A percentile compares a stretch with the other conserved stretches of the same genome.
phyloP scores from a whole-genome alignment of 2,797 vertebrate species.

The Sparidentex hasta region DNA sequence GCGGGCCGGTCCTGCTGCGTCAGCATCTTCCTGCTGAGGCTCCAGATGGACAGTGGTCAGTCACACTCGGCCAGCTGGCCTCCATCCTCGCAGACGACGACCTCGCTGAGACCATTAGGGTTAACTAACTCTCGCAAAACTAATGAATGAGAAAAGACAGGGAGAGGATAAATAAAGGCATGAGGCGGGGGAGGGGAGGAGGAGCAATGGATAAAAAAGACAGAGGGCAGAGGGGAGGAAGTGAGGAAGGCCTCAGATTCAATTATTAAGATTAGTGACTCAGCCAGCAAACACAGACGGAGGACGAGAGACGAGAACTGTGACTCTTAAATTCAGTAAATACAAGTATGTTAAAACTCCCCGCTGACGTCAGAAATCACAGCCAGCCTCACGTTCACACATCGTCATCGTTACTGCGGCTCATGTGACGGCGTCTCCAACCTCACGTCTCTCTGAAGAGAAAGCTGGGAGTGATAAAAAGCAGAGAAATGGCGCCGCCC shows the following conservation, averaged over 20 bases:
- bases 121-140: slow-evolving; percentile 31
- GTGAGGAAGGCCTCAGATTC: slow-evolving; percentile 13
- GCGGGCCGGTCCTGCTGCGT: not conserved
- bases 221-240: slow-evolving; percentile 6
- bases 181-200: not conserved
- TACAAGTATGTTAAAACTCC: not conserved
- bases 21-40: not conserved
- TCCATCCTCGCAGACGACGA: slow-evolving; percentile 35
- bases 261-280: slow-evolving; percentile 31
- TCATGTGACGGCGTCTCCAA: not conserved
- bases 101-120: slow-evolving; percentile 42
- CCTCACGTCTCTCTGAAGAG: not conserved
- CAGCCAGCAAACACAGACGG: slow-evolving; percentile 3
- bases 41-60: slow-evolving; percentile 64
- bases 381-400: not conserved
- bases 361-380: not conserved
- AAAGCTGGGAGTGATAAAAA: not conserved
- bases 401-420: not conserved
- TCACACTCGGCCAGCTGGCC: slow-evolving; percentile 43
- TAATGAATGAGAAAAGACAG: slow-evolving; percentile 31
- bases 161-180: slow-evolving; percentile 3
- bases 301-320: not conserved
- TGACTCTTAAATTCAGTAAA: not conserved
- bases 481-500: not conserved
- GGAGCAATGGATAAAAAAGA: not conserved